A percentile compares a stretch with the other conserved stretches of the same genome.
Conservation (phyloP, 2,888 invertebrate species). For the Agrochola lychnidis region DNA sequence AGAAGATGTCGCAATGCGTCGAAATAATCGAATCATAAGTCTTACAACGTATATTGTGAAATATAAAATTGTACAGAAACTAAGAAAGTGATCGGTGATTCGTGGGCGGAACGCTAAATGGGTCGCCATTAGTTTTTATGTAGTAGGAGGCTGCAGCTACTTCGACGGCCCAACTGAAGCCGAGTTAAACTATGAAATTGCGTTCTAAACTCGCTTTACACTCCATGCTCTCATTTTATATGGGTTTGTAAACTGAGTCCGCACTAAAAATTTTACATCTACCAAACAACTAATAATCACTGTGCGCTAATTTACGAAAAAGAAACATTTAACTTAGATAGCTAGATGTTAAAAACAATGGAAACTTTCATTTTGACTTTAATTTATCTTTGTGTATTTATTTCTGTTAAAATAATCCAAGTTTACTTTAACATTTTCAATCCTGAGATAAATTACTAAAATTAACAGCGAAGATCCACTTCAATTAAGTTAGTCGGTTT, state of each 20-base stretch:
- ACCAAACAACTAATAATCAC: background rate
- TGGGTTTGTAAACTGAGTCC: slow-evolving; percentile 12
- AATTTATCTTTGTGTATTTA: background rate
- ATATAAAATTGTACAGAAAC: slow-evolving; percentile 64
- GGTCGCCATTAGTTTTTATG: slow-evolving; percentile 81
- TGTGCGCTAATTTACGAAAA: background rate
- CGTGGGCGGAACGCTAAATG: slow-evolving; percentile 70
- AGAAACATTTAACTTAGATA: background rate
- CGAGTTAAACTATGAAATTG: slow-evolving; percentile 72
- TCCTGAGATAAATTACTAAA: slow-evolving; percentile 32
- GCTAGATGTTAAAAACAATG: background rate
- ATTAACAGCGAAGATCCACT: slow-evolving; percentile 46
- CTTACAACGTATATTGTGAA: slow-evolving; percentile 43
- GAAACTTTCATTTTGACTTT: background rate
- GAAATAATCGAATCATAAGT: background rate
- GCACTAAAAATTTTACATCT: slow-evolving; percentile 27
- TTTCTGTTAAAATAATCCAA: slow-evolving; percentile 5
- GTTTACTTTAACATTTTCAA: slow-evolving; percentile 8
- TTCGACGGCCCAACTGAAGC: slow-evolving; percentile 66
- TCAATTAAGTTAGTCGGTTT: slow-evolving; percentile 57
- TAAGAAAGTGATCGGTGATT: slow-evolving; percentile 65
- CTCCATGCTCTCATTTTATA: slow-evolving; percentile 41
- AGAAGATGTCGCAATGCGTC: slow-evolving; percentile 4
- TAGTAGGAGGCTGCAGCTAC: slow-evolving; percentile 71
- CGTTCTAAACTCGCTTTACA: slow-evolving; percentile 68